These are phyloP conservation scores for Netelia melanura DNA, from an alignment of 2,888 invertebrate species.

Conservation along the genomic window DNA sequence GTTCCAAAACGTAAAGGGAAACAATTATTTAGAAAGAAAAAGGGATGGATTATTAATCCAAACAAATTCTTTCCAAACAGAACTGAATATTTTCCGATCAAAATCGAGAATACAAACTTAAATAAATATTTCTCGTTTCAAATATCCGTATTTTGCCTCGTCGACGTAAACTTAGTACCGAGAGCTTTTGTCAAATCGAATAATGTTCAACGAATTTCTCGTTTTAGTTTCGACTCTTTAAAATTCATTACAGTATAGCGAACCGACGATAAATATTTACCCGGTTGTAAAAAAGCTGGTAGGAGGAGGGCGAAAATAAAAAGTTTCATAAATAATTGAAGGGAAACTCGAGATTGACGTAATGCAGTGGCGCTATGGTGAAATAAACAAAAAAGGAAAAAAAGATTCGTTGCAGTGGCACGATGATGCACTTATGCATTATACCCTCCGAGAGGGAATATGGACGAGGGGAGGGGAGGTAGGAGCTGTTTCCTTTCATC, in stretches of 20 bases:
- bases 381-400: constrained; percentile 10
- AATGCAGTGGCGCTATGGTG: constrained; percentile 37
- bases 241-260: too few relatives aligned
- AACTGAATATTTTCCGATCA: constrained; percentile 41
- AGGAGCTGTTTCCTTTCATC: constrained; percentile 67
- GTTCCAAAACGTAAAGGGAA: background rate
- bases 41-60: background rate
- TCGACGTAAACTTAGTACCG: too few relatives aligned
- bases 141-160: too few relatives aligned
- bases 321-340: constrained; percentile 57
- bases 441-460: constrained; percentile 19
- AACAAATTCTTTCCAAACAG: constrained; percentile 30
- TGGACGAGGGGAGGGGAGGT: constrained; percentile 23
- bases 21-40: background rate
- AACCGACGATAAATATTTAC: background rate
- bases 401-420: constrained; percentile 44
- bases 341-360: constrained; percentile 49
- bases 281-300: background rate
- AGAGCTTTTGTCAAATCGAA: too few relatives aligned
- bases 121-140: background rate
- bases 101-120: background rate
- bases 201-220: too few relatives aligned
- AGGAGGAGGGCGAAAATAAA: constrained; percentile 6
- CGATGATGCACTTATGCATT: constrained; percentile 63
- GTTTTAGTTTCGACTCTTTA: too few relatives aligned